phyloP scores from a whole-genome alignment of 2,888 invertebrate genomes.

The Eristalis pertinax region DNA sequence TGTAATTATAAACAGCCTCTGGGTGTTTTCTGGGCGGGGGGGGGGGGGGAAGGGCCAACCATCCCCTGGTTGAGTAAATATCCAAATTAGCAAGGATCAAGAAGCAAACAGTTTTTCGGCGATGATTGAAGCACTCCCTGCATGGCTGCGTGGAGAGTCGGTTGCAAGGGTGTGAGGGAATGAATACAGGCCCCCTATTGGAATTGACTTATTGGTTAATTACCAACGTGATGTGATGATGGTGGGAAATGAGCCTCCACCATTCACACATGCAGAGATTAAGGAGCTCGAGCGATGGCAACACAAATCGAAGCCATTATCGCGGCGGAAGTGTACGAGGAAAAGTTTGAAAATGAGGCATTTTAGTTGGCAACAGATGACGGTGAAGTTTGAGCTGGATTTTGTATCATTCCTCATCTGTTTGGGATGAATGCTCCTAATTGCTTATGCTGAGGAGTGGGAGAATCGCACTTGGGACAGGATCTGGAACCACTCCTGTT shows the following conservation, averaged over 20 bases:
- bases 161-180: background rate
- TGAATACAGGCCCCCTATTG: background rate
- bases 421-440: background rate
- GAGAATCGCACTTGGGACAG: no score
- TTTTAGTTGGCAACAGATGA: background rate
- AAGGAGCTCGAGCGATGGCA: background rate
- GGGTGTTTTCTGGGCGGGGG: no score
- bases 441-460: background rate
- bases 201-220: background rate
- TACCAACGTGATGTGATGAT: background rate
- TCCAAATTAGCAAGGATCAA: background rate
- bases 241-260: background rate
- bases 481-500: no score
- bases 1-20: constrained; percentile 5
- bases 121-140: background rate
- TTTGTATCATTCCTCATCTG: background rate
- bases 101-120: background rate
- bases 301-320: background rate
- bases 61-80: background rate
- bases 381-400: background rate
- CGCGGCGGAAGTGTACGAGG: no score
- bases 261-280: background rate
- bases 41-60: no score
- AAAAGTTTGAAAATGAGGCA: background rate
- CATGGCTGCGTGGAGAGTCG: background rate